These are phyloP conservation scores for Sorex araneus DNA, from an alignment of 2,113 vertebrate species.

Conservation along the genomic window DNA sequence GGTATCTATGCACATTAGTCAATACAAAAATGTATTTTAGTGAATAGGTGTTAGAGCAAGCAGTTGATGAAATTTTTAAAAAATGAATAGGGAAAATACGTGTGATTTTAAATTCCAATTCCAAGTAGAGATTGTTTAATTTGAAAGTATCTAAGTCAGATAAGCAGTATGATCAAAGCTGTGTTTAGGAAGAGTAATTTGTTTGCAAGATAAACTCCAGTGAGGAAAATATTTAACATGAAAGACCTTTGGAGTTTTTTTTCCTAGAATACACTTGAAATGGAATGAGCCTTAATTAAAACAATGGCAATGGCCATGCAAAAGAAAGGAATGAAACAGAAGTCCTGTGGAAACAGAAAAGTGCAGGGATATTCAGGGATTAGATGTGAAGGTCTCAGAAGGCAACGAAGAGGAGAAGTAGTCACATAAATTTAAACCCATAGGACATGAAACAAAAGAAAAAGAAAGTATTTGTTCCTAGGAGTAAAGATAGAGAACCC, in stretches of 20 bases:
- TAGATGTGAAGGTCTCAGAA: background rate
- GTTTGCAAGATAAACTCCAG: background rate
- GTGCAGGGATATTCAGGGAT: background rate
- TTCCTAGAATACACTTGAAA: conserved; percentile 1
- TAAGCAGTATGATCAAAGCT: background rate
- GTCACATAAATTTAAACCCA: background rate
- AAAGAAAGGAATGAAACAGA: background rate
- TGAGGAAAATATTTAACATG: background rate
- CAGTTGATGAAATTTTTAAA: background rate
- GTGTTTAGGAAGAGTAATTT: background rate
- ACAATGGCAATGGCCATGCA: background rate
- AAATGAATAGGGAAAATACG: no score
- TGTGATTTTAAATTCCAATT: conserved; percentile 29
- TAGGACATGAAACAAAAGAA: background rate
- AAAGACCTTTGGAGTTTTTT: background rate
- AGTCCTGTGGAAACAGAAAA: background rate
- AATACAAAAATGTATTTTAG: background rate
- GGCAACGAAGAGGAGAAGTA: background rate
- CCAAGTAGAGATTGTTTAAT: background rate
- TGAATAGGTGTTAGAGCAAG: rapidly evolving
- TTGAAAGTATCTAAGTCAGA: background rate
- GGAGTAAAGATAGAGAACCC: conserved; percentile 39
- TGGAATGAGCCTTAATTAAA: background rate
- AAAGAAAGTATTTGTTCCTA: background rate
- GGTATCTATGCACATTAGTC: background rate